Conservation (phyloP, 2,113 vertebrate genomes). For the Polypterus bichir region DNA sequence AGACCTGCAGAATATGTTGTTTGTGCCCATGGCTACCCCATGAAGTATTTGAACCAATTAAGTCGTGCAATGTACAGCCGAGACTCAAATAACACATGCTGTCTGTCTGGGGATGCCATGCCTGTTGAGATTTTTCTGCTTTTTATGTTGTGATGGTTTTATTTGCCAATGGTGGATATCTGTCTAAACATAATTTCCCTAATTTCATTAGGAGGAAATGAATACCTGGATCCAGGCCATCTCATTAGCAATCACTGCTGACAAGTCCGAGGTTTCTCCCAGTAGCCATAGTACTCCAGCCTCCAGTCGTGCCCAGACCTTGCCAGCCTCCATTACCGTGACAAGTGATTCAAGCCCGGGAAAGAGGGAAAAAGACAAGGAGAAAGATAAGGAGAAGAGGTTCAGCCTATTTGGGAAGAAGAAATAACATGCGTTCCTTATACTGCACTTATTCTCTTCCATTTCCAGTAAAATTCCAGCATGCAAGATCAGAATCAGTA, state of each 20-base stretch:
- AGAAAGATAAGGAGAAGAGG: slow-evolving; percentile 81
- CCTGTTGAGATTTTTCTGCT: no score
- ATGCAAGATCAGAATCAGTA: slow-evolving; percentile 88
- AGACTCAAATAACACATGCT: no score
- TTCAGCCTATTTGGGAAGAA: slow-evolving; percentile 97
- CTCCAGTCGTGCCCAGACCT: slow-evolving; percentile 81
- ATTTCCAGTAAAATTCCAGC: slow-evolving; percentile 77
- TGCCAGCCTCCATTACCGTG: slow-evolving; percentile 71
- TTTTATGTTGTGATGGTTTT: no score
- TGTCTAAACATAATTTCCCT: not conserved
- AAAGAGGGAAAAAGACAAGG: slow-evolving; percentile 88
- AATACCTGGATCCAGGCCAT: slow-evolving; percentile 93
- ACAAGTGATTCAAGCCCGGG: slow-evolving; percentile 82
- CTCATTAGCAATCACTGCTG: slow-evolving; percentile 62
- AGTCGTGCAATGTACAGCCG: no score
- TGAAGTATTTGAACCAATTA: no score
- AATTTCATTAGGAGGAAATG: slow-evolving; percentile 79
- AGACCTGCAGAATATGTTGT: no score
- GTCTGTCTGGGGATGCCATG: no score
- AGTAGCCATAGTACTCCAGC: slow-evolving; percentile 81
- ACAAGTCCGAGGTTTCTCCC: slow-evolving; percentile 61
- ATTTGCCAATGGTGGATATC: no score
- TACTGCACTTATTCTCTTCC: slow-evolving; percentile 58
- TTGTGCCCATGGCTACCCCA: no score
- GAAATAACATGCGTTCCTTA: slow-evolving; percentile 56